Percentiles rank a stretch among this genome's conserved stretches.
These are phyloP conservation scores for Umimayanthus chanpuru DNA, from an alignment of 92 coral and sea anemone genomes.

Conservation along the genomic window DNA sequence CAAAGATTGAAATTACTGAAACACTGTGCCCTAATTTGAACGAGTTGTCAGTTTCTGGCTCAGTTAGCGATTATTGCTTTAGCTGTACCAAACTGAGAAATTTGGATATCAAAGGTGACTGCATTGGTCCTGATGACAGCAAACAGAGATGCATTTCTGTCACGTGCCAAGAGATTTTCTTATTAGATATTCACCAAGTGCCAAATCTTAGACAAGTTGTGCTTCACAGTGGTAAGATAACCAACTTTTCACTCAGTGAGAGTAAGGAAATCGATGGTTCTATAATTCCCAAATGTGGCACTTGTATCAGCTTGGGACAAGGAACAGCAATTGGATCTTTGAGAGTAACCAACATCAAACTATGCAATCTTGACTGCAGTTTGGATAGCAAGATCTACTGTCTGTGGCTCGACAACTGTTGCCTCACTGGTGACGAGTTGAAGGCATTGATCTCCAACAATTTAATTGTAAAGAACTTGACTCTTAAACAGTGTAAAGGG, in stretches of 20 bases:
- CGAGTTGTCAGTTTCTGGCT: slow-evolving; percentile 45
- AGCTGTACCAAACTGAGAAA: slow-evolving; percentile 43
- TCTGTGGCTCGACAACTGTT: slow-evolving; percentile 17
- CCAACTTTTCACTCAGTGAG: slow-evolving; percentile 47
- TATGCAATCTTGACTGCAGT: slow-evolving; percentile 2
- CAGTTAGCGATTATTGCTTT: slow-evolving; percentile 35
- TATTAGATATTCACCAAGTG: slow-evolving; percentile 42
- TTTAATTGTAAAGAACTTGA: slow-evolving; percentile 33
- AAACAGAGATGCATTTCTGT: slow-evolving; percentile 22
- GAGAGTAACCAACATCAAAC: slow-evolving; percentile 48
- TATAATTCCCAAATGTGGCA: neutral
- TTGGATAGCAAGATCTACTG: slow-evolving; percentile 34
- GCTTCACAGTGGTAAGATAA: slow-evolving; percentile 41
- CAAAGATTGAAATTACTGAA: slow-evolving; percentile 57
- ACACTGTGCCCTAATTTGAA: slow-evolving; percentile 53
- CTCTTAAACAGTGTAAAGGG: slow-evolving; percentile 10
- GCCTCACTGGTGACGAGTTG: slow-evolving; percentile 44
- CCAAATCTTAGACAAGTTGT: slow-evolving; percentile 41
- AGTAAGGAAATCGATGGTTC: slow-evolving; percentile 12
- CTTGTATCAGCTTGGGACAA: slow-evolving; percentile 25
- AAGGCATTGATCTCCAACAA: slow-evolving; percentile 29
- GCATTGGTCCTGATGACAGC: slow-evolving; percentile 36
- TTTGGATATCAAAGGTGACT: slow-evolving; percentile 58
- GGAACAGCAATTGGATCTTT: slow-evolving; percentile 48
- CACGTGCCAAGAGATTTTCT: slow-evolving; percentile 36